phyloP scores from a whole-genome alignment of 2,888 invertebrate species.

The Isotomurus palustris region DNA sequence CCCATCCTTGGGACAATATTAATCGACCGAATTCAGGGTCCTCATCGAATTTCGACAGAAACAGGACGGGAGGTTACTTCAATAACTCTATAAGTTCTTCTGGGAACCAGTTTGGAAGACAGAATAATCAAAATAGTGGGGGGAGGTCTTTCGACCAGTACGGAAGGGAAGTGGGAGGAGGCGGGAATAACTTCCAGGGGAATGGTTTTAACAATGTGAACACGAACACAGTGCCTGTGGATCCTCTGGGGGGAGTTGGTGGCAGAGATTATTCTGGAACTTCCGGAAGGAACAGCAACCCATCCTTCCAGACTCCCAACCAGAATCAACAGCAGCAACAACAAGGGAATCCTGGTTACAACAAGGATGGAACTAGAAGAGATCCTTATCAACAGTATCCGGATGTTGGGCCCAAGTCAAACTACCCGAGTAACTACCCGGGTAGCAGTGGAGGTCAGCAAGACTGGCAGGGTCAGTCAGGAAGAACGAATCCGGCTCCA shows the following conservation, averaged over 20 bases:
- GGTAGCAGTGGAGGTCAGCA: not conserved
- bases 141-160: not conserved
- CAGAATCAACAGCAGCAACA: too few relatives aligned
- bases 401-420: constrained; percentile 4
- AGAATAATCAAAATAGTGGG: not conserved
- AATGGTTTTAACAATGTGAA: not conserved
- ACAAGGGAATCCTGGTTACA: not conserved
- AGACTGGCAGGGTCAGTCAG: not conserved
- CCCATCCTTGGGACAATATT: too few relatives aligned
- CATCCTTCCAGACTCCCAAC: too few relatives aligned
- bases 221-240: constrained; percentile 8
- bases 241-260: not conserved
- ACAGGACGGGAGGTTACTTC: too few relatives aligned
- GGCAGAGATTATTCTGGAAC: not conserved
- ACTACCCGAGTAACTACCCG: constrained; percentile 7
- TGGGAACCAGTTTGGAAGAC: not conserved
- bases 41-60: too few relatives aligned
- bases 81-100: not conserved
- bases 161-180: not conserved
- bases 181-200: not conserved
- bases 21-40: too few relatives aligned
- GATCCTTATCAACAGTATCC: not conserved
- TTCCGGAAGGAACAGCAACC: not conserved
- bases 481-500: not conserved
- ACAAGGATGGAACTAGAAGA: not conserved